Base-by-base conservation (phyloP, 2,888 invertebrate species). In the Callimorpha dominula region DNA sequence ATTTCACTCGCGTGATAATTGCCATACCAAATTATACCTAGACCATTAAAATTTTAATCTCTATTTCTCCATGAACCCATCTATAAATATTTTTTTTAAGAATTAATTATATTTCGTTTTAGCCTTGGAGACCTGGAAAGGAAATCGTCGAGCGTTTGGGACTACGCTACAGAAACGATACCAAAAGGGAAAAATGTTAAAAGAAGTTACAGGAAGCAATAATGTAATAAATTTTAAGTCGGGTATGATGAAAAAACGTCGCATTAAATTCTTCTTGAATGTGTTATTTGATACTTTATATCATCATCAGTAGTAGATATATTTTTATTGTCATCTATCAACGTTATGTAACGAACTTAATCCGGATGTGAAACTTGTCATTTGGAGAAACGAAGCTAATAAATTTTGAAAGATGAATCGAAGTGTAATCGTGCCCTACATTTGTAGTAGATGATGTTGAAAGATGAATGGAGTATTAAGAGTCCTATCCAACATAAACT, bases 321-420 rank as follows among this genome's bases (percentile, higher is more conserved):
- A 60, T 60, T 60, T 60, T 60, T 46, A 60, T 60, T 60, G 14
- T 5, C 31, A 31, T 31, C 31, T 14, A 60, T 60, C 20, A 60
- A 31, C 12, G 7, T 14, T 31, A 31, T 60, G 60, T 60, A 31
- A 60, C 60, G 57, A 20, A 43, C 9, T 43, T 68, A 68, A 57
- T 40, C 54, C 52, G 68, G 43, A 57, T 68, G 57, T 68, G 57
- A 20, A n/a, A 67, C 31, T 54, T 31, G 31, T 60, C 60, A 60
- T 60, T 60, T 60, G 7, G 60, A 60, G 60, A 60, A 31, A 20
- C 60, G 31, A 60, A 7, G 60, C 31, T 31, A 60, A 60, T 60
- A 60, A 31, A 60, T 60, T 60, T 31, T 14, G 60, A 31, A 60
- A 60, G 31, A 60, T 60, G 60, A 60, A 60, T 14, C 12, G 7